Conservation (phyloP, 2,888 invertebrate genomes). For the Autographa pulchrina region DNA sequence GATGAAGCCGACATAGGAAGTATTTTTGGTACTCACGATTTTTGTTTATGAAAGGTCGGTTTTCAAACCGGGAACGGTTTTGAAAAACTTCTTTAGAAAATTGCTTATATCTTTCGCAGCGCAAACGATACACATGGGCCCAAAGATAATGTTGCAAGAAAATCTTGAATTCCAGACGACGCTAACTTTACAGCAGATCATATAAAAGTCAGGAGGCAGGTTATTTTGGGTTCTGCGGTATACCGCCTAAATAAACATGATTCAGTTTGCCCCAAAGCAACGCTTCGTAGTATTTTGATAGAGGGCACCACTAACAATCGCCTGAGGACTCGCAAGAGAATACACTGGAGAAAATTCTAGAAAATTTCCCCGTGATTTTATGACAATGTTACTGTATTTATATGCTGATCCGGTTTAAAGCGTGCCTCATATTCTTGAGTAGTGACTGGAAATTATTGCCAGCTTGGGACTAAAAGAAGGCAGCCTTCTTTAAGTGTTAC, state of each 20-base stretch:
- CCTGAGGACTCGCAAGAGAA: constrained; percentile 51
- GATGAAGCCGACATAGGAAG: background rate
- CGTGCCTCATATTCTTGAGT: constrained; percentile 42
- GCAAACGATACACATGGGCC: constrained; percentile 49
- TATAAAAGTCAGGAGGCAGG: constrained; percentile 50
- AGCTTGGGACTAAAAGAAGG: constrained; percentile 34
- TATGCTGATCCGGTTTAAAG: constrained; percentile 58
- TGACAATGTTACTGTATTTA: constrained; percentile 54
- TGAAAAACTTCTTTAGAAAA: constrained; percentile 25
- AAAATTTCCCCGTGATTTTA: constrained; percentile 57
- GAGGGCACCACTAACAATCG: constrained; percentile 41
- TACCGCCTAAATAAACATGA: constrained; percentile 64
- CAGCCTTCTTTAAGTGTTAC: background rate
- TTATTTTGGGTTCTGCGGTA: constrained; percentile 46
- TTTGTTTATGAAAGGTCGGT: no score
- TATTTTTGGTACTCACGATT: background rate
- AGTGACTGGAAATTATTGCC: constrained; percentile 44
- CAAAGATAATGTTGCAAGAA: constrained; percentile 41
- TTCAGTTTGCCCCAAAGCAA: constrained; percentile 57
- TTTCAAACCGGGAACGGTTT: no score
- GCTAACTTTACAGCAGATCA: constrained; percentile 55
- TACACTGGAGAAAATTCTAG: constrained; percentile 41
- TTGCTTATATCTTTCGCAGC: constrained; percentile 30
- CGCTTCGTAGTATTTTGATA: constrained; percentile 59
- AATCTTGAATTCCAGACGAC: constrained; percentile 45